These are phyloP conservation scores for Cinclus cinclus DNA, from an alignment of 2,113 vertebrate genomes.

Conservation along the genomic window DNA sequence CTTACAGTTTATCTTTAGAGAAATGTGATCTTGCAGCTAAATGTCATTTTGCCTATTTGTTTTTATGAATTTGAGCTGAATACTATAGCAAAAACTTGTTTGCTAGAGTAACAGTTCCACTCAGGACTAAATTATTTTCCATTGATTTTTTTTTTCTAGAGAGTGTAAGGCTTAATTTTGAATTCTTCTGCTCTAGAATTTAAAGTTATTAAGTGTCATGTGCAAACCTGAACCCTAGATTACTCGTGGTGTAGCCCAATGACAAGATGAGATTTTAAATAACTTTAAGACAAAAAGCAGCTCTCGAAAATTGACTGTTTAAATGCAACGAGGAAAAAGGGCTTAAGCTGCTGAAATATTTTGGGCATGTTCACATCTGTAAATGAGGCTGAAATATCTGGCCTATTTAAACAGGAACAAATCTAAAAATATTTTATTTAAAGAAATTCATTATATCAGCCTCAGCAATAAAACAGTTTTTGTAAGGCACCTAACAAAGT, in stretches of 20 bases:
- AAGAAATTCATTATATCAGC: not conserved
- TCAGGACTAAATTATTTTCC: not conserved
- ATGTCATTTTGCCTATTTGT: slow-evolving; percentile 2
- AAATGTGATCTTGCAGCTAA: slow-evolving; percentile 22
- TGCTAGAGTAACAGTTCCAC: not conserved
- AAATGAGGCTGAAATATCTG: slow-evolving; percentile 28
- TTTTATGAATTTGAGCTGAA: not conserved
- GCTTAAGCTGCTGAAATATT: slow-evolving; percentile 46
- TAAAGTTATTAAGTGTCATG: not conserved
- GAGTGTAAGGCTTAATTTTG: not conserved
- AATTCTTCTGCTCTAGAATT: not conserved
- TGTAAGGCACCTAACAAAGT: not conserved
- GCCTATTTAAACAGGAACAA: not conserved
- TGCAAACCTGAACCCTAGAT: not conserved
- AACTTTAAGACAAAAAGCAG: slow-evolving; percentile 26
- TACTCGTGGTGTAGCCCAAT: not conserved
- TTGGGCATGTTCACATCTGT: slow-evolving; percentile 28
- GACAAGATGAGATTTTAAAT: slow-evolving; percentile 26
- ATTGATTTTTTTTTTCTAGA: not conserved
- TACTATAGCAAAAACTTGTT: not conserved
- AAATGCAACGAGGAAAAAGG: not conserved
- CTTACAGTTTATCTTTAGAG: slow-evolving; percentile 29
- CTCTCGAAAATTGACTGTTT: not conserved
- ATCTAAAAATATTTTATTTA: not conserved
- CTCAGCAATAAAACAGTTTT: not conserved